A percentile compares a stretch with the other conserved stretches of the same genome.
Evolutionary conservation across 2,888 invertebrate genomes (phyloP).

Genomic region (Philereme vetulata): DNA sequence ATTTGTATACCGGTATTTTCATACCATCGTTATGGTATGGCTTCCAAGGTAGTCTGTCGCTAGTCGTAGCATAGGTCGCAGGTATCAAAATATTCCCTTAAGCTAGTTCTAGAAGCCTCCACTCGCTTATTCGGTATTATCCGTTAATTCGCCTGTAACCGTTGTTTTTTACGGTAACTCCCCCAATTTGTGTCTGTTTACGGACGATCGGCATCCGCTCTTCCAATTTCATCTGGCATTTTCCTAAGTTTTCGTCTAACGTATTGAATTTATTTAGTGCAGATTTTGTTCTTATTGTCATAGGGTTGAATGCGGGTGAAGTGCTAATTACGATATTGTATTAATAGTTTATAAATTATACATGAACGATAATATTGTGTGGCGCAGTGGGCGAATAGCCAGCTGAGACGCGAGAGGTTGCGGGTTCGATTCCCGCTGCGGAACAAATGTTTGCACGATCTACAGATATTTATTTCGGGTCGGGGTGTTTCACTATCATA

Average conservation of each 20-base stretch:
- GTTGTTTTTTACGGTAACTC: constrained; percentile 50
- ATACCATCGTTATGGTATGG: no score
- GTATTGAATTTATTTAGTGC: constrained; percentile 18
- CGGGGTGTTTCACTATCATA: no score
- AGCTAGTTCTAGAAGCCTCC: constrained; percentile 12
- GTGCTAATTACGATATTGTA: no score
- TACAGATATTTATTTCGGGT: no score
- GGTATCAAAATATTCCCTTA: constrained; percentile 13
- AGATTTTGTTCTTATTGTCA: constrained; percentile 22
- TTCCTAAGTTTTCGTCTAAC: constrained; percentile 13
- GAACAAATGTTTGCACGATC: no score
- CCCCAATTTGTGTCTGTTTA: constrained; percentile 49
- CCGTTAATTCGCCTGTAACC: constrained; percentile 51
- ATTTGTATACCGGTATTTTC: no score
- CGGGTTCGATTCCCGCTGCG: no score
- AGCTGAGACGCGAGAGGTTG: no score
- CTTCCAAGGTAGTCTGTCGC: no score
- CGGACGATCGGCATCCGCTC: constrained; percentile 44
- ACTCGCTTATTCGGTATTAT: constrained; percentile 43
- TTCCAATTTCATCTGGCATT: constrained; percentile 38
- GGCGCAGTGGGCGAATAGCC: no score
- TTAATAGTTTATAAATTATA: no score
- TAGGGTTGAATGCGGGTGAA: background rate
- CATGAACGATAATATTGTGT: no score
- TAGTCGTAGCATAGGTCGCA: background rate